Percentiles rank a stretch among this genome's conserved stretches.
phyloP scores from a whole-genome alignment of 2,888 invertebrate genomes.

The Aethes cnicana region DNA sequence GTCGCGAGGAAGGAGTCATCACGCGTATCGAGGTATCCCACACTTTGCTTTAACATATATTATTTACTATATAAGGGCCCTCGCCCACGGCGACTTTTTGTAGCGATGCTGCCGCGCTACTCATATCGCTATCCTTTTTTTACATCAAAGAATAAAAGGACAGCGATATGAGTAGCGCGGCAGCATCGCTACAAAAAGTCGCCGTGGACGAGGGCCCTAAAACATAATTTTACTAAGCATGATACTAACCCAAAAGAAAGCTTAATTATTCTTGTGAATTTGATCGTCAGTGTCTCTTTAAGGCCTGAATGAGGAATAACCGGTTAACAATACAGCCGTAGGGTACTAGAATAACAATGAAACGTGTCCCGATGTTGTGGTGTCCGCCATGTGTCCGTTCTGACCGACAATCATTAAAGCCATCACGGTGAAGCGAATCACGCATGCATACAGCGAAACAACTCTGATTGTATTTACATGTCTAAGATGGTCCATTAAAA shows the following conservation, averaged over 20 bases:
- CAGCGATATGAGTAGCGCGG: too few relatives aligned
- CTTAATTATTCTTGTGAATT: neutral
- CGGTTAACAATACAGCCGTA: neutral
- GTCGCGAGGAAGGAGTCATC: constrained; percentile 83
- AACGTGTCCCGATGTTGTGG: constrained; percentile 69
- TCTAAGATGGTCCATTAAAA: too few relatives aligned
- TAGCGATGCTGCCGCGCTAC: too few relatives aligned
- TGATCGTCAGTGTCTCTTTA: neutral
- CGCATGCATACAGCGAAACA: neutral
- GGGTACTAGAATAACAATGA: constrained; percentile 35
- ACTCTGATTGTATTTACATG: too few relatives aligned
- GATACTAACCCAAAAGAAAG: constrained; percentile 3
- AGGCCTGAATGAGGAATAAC: constrained; percentile 2
- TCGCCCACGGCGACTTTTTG: too few relatives aligned
- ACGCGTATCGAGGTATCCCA: constrained; percentile 80
- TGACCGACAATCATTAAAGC: constrained; percentile 38
- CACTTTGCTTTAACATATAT: constrained; percentile 72
- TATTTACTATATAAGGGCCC: too few relatives aligned
- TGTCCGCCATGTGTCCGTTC: constrained; percentile 73
- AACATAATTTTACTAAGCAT: constrained; percentile 22
- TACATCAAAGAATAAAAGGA: too few relatives aligned
- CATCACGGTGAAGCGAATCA: neutral
- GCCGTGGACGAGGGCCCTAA: too few relatives aligned
- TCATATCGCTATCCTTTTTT: too few relatives aligned
- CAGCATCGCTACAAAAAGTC: too few relatives aligned